Percentiles rank a stretch among this genome's conserved stretches.
phyloP scores from a whole-genome alignment of 2,888 invertebrate genomes.

The Nomada lathburiana region DNA sequence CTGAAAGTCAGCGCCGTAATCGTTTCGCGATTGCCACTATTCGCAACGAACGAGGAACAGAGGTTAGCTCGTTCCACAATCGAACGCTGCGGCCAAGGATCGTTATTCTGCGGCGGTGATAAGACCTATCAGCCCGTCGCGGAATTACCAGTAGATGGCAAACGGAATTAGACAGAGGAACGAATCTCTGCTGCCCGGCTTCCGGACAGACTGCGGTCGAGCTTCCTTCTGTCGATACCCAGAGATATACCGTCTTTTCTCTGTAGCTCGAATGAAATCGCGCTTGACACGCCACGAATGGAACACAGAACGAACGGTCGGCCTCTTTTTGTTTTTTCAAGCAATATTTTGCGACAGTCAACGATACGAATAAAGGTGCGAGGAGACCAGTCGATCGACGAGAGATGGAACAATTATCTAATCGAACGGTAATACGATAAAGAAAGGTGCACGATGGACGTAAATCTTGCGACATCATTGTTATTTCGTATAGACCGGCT shows the following conservation, averaged over 20 bases:
- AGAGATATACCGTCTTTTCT: conserved; percentile 26
- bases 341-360: background rate
- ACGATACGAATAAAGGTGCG: background rate
- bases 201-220: conserved; percentile 68
- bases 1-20: too few species aligned
- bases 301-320: background rate
- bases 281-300: background rate
- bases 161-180: conserved; percentile 59
- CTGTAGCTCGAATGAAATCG: background rate
- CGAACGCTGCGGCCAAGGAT: conserved; percentile 42
- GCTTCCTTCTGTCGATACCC: conserved; percentile 57
- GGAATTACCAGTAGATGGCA: conserved; percentile 45
- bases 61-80: background rate
- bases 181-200: conserved; percentile 56
- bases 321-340: background rate
- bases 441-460: conserved; percentile 14
- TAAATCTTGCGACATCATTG: conserved; percentile 28
- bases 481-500: conserved; percentile 27
- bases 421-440: conserved; percentile 17
- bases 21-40: too few species aligned
- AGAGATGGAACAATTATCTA: conserved; percentile 28
- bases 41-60: background rate
- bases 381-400: background rate
- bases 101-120: conserved; percentile 38
- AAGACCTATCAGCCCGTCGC: conserved; percentile 46